Base-by-base conservation (phyloP, 2,113 vertebrate genomes). In the Perca fluviatilis region DNA sequence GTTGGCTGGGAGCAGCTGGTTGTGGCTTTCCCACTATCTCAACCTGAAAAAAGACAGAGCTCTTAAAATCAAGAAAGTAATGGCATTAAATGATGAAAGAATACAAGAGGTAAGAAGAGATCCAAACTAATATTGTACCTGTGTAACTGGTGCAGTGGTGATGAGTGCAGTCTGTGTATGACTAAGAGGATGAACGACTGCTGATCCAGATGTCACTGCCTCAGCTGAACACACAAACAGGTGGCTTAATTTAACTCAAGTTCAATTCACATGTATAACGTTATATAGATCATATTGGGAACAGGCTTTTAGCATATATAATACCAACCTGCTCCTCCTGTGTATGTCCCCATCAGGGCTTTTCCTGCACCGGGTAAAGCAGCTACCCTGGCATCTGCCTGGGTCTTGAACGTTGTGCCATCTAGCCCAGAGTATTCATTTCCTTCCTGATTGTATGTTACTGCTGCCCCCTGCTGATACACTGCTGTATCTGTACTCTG, bases 401-500 rank as follows among this genome's bases (percentile, higher is more conserved):
- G 90, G 15, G 82, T 79, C 57, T 95, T 94, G 70, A 93, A 93
- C 36, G 64, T 27, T 57, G 80, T 74, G 5, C 81, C 68, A 5
- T 95, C 93, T 25, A 80, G 43, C 21, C 74, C 74, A 8, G 84
- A n/a, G 65, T 85, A 93, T 13, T 91, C 91, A 3, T 82, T 86
- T 0, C 88, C 86, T 3, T 94, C 94, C 51, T 92, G 93, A 43
- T 81, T 89, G 77, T 97, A 97, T 3, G 88, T 67, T 14, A 93
- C 71, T 86, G 95, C 85, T 89, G 95, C 96, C 89, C 96, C 96
- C 92, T 97, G 97, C 89, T 97, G 97, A 91, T 96, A 97, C 64
- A 95, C 94, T 57, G 89, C 46, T 27, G 95, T 91, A 88, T 97
- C 96, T 36, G 90, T 79, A 18, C 91, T 73, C 49, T 94, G 94